A percentile compares a stretch with the other conserved stretches of the same genome.
These are phyloP conservation scores for Sciurus carolinensis DNA, from an alignment of 2,797 vertebrate genomes.

Conservation along the genomic window DNA sequence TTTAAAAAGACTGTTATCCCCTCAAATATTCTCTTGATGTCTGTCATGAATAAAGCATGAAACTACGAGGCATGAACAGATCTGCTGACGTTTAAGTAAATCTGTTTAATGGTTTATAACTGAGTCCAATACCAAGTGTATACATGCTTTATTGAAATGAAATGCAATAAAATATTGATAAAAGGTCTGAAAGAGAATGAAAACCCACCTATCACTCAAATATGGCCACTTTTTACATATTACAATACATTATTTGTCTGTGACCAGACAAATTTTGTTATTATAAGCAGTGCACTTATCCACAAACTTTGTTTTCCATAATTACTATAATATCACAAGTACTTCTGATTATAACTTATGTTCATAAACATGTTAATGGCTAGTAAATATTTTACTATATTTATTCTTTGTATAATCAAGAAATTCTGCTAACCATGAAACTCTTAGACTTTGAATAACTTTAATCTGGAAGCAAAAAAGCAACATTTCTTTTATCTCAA, in stretches of 20 bases:
- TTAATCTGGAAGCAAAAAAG: conserved; percentile 37
- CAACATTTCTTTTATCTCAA: conserved; percentile 12
- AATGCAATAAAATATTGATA: conserved; percentile 12
- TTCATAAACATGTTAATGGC: conserved; percentile 1
- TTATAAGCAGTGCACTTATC: background rate
- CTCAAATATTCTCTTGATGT: background rate
- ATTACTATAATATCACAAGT: background rate
- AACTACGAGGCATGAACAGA: conserved; percentile 36
- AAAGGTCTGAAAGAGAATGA: conserved; percentile 56
- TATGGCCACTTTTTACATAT: background rate
- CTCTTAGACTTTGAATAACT: background rate
- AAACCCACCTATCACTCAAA: background rate
- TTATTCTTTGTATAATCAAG: conserved; percentile 39
- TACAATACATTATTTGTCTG: background rate
- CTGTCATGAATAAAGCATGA: conserved; percentile 61
- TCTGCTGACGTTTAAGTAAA: conserved; percentile 19
- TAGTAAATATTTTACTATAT: conserved; percentile 39
- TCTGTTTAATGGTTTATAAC: conserved; percentile 25
- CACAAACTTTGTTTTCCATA: background rate
- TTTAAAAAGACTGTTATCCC: conserved; percentile 46
- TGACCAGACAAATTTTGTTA: background rate
- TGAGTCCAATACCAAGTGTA: background rate
- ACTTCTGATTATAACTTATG: conserved; percentile 25
- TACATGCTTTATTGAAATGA: background rate
- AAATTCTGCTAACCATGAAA: conserved; percentile 44